These are phyloP conservation scores for Anguilla obscura DNA, from an alignment of 2,797 vertebrate genomes.

Conservation along the genomic window DNA sequence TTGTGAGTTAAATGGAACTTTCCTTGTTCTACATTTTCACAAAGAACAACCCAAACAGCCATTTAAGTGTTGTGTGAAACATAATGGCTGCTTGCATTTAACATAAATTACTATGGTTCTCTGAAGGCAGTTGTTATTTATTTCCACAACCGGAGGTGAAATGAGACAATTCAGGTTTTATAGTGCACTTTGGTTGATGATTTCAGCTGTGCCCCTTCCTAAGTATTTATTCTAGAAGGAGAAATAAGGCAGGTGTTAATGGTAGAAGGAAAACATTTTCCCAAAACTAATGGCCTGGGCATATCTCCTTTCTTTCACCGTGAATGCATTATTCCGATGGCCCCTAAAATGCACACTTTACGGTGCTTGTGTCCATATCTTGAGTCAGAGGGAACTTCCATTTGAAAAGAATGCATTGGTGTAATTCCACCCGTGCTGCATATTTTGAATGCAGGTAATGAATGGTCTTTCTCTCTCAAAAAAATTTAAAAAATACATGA, in stretches of 20 bases:
- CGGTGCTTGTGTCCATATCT: not conserved
- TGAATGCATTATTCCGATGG: not conserved
- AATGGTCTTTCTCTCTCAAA: not conserved
- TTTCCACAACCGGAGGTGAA: not conserved
- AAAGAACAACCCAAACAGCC: not conserved
- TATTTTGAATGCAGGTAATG: not conserved
- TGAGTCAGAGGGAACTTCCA: not conserved
- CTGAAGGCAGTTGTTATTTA: not conserved
- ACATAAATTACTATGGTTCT: not conserved
- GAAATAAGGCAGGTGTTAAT: not conserved
- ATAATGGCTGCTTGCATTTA: not conserved
- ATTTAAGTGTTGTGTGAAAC: not conserved
- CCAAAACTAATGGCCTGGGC: not conserved
- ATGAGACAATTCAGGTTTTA: constrained; percentile 4
- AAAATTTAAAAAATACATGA: not conserved
- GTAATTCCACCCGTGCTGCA: not conserved
- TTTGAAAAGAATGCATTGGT: not conserved
- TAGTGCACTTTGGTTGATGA: constrained; percentile 3
- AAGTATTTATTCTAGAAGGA: not conserved
- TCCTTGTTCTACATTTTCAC: not conserved
- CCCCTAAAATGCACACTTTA: not conserved
- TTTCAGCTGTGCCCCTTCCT: not conserved
- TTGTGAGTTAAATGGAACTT: not conserved
- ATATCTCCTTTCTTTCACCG: not conserved
- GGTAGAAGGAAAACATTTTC: not conserved